phyloP scores from a whole-genome alignment of 2,797 vertebrate species.

The Spatula versicolor region DNA sequence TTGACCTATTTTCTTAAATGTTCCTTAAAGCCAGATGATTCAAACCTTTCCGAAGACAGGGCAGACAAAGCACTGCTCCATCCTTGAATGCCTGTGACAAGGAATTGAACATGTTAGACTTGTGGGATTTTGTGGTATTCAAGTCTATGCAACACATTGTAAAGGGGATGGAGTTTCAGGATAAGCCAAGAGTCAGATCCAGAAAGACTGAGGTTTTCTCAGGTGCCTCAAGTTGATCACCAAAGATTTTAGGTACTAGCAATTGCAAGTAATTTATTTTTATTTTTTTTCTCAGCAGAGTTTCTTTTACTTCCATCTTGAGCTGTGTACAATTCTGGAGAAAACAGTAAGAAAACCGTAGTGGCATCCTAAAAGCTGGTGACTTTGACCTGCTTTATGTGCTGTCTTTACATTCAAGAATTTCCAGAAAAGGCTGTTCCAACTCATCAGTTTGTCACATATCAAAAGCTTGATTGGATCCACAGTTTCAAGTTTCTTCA shows the following conservation, averaged over 20 bases:
- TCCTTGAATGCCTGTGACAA: neutral
- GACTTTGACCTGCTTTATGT: neutral
- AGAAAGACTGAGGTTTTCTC: neutral
- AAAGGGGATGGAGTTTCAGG: neutral
- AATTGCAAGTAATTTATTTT: neutral
- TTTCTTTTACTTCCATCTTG: neutral
- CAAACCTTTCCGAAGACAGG: constrained; percentile 26
- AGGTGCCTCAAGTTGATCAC: neutral
- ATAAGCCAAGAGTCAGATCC: neutral
- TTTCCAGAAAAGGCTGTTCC: neutral
- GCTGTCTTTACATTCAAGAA: neutral
- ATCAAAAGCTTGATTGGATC: neutral
- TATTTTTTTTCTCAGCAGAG: neutral
- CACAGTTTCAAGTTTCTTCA: neutral
- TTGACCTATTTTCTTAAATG: constrained; percentile 60
- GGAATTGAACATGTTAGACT: neutral
- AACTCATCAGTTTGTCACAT: neutral
- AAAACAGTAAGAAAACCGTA: neutral
- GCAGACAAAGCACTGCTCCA: neutral
- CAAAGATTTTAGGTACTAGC: neutral
- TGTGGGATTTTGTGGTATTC: neutral
- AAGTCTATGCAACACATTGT: neutral
- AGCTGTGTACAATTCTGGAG: neutral
- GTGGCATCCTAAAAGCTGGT: neutral
- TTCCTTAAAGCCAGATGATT: constrained; percentile 48